Conservation (phyloP, 2,888 invertebrate genomes). For the Drosophila nr. perissopoda region DNA sequence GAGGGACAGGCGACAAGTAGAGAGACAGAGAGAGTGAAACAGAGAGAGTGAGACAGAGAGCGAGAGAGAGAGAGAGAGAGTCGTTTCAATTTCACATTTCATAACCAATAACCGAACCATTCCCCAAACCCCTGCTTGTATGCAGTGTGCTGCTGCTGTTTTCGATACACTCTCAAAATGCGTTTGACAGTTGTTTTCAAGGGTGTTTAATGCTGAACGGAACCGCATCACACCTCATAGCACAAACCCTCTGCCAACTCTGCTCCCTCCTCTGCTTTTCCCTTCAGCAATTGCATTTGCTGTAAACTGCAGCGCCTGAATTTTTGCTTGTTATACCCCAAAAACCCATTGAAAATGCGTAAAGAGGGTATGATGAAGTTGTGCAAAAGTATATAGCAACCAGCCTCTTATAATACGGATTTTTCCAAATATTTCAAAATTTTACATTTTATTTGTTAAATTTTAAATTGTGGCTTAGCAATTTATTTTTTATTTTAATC, state of each 20-base stretch:
- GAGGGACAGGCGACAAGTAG: conserved; percentile 30
- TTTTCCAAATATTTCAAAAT: too few relatives aligned
- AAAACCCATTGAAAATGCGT: background rate
- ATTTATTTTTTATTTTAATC: background rate
- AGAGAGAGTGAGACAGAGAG: background rate
- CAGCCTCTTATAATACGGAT: background rate
- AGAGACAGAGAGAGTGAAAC: too few relatives aligned
- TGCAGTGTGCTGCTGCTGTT: conserved; percentile 38
- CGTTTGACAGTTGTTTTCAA: conserved; percentile 82
- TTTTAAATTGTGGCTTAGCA: background rate
- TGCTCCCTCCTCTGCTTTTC: background rate
- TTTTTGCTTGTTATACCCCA: background rate
- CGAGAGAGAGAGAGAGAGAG: background rate
- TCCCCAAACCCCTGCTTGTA: background rate
- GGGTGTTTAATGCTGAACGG: conserved; percentile 72
- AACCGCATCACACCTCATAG: conserved; percentile 11
- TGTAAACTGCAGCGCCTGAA: conserved; percentile 14
- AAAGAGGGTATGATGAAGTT: background rate
- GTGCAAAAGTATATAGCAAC: background rate
- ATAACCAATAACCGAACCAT: conserved; percentile 36
- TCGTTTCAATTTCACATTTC: conserved; percentile 29
- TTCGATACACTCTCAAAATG: conserved; percentile 64
- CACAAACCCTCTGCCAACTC: background rate
- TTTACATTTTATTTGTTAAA: too few relatives aligned
- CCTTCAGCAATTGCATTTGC: conserved; percentile 24